Evolutionary conservation across 2,797 vertebrate genomes (phyloP), one percentile per base, ranked within the genome.

Genomic region (Aplochiton taeniatus): DNA sequence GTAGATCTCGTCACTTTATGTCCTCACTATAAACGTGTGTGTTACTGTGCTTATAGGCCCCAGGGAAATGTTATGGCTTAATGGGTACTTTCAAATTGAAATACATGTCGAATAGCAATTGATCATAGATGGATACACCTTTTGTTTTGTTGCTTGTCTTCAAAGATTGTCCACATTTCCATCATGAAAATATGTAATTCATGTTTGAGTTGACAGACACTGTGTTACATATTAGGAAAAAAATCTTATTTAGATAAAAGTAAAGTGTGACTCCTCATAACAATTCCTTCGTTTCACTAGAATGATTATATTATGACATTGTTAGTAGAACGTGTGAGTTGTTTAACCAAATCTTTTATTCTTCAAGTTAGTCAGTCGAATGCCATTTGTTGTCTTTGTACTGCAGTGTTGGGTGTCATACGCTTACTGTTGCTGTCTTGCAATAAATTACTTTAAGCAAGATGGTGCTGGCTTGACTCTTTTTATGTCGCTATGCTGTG

Each of bases 401-500:
- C 88, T 90, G 92, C 90, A 90, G 85, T 92, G 91, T 93, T 91
- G 90, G 88, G 90, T 92, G 82, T 76, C 57, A 94, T 92, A 91
- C 91, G 94, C 94, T 95, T 92, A 90, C 89, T 93, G 92, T 94
- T 89, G 91, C 91, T 91, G 90, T 94, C 93, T 81, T 94, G 94
- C 90, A 94, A 93, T 90, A 92, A 91, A 90, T 81, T 90, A 89
- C 91, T 94, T 93, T 91, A 90, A 91, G 91, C 89, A 93, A 94
- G 67, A 93, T 61, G 60, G 10, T n/a, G 58, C 6, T 8, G 51
- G 11, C 11, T 17, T 3, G 64, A 71, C 17, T 12, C 4, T 44
- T 58, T 16, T 44, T 1, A 45, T 16, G 12, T 58, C n/a, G 11
- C 4, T 56, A 3, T 31, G 31, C 6, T 31, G 31, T 31, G 6